Evolutionary conservation across 1,140 invertebrate genomes (phyloP).

Genomic region (Macrostomum lignano): DNA sequence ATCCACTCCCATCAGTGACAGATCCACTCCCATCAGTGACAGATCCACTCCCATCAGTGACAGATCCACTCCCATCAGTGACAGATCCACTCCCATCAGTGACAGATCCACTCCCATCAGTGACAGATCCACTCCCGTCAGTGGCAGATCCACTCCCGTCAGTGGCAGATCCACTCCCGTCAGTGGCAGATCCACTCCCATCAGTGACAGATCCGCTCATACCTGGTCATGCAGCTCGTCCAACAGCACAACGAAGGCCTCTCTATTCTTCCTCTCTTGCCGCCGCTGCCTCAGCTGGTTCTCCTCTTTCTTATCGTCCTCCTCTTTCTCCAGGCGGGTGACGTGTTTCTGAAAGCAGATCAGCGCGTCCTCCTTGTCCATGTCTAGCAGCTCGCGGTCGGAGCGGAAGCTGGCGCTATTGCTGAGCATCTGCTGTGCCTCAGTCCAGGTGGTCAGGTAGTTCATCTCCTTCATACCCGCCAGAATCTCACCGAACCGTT

Average conservation of each 20-base stretch:
- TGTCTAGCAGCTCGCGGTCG: conserved; percentile 52
- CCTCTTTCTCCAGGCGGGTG: conserved; percentile 35
- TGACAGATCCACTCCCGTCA: no score
- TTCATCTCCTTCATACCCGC: conserved; percentile 75
- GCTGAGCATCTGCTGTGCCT: conserved; percentile 80
- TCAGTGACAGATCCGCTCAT: no score
- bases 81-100: no score
- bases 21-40: no score
- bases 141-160: no score
- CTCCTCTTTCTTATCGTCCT: conserved; percentile 26
- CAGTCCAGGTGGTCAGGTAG: conserved; percentile 76
- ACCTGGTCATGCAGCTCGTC: conserved; percentile 80
- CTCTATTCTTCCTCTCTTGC: conserved; percentile 60
- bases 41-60: no score
- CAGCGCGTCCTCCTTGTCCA: conserved; percentile 30
- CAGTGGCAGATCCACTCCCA: no score
- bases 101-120: no score
- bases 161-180: no score
- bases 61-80: no score
- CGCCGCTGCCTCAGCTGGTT: conserved; percentile 36
- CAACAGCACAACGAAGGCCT: conserved; percentile 56
- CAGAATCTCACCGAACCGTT: conserved; percentile 59
- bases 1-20: no score
- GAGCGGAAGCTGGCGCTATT: conserved; percentile 42
- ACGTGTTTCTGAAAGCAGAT: conserved; percentile 76